These are phyloP conservation scores for Seriola quinqueradiata DNA, from an alignment of 2,113 vertebrate genomes.

Conservation along the genomic window DNA sequence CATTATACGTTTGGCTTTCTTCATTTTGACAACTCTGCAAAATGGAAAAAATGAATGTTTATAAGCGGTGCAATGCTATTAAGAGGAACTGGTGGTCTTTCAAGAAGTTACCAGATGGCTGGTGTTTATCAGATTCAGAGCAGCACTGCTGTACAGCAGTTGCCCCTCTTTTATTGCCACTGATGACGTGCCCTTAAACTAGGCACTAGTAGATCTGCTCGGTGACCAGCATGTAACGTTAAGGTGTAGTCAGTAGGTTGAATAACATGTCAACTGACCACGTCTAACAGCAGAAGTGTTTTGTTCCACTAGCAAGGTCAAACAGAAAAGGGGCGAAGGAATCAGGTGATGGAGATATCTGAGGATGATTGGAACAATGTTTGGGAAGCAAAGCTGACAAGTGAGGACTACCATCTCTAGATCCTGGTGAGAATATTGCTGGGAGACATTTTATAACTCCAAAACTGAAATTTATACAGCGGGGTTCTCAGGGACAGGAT, in stretches of 20 bases:
- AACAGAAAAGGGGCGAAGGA: too few relatives aligned
- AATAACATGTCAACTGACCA: neutral
- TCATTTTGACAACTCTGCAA: conserved; percentile 36
- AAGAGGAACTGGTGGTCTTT: conserved; percentile 18
- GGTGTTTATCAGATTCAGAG: conserved; percentile 32
- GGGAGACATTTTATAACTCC: neutral
- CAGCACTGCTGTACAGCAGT: conserved; percentile 5
- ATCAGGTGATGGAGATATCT: too few relatives aligned
- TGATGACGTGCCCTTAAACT: neutral
- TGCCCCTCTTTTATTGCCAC: neutral
- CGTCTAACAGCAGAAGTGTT: neutral
- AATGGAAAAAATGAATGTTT: conserved; percentile 34
- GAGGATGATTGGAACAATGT: too few relatives aligned
- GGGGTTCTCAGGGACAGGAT: neutral
- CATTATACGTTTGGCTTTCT: conserved; percentile 47
- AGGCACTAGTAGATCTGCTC: neutral
- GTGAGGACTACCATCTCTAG: neutral
- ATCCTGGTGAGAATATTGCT: neutral
- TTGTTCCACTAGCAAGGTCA: too few relatives aligned
- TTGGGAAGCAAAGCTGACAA: too few relatives aligned
- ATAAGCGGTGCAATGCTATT: neutral
- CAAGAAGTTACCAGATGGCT: conserved; percentile 43
- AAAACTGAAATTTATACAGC: conserved; percentile 4
- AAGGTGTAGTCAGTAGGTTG: neutral
- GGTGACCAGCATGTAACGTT: neutral